phyloP scores from a whole-genome alignment of 2,113 vertebrate genomes.

The Monopterus albus region DNA sequence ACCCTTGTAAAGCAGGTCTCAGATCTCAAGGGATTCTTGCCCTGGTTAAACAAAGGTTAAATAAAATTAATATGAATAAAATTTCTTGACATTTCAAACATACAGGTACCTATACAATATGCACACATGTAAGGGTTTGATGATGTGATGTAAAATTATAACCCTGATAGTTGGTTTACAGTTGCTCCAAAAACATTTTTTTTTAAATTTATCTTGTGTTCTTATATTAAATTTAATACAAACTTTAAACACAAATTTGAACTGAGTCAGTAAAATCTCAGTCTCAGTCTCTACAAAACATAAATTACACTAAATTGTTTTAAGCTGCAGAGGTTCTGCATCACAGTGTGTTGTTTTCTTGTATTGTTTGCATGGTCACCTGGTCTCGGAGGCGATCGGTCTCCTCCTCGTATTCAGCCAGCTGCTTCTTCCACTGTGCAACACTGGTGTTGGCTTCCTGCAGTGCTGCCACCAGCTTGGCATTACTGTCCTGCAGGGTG shows the following conservation, averaged over 20 bases:
- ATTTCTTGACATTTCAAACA: too few relatives aligned
- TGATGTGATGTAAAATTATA: background rate
- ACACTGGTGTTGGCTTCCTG: conserved; percentile 91
- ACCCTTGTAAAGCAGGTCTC: too few relatives aligned
- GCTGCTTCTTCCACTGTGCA: conserved; percentile 95
- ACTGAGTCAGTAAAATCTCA: background rate
- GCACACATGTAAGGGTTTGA: background rate
- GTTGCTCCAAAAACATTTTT: background rate
- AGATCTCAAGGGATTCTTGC: too few relatives aligned
- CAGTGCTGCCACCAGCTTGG: conserved; percentile 89
- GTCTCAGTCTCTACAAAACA: background rate
- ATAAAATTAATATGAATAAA: too few relatives aligned
- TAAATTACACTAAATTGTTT: background rate
- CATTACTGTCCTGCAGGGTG: conserved; percentile 94
- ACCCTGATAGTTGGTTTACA: background rate
- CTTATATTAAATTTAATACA: too few relatives aligned
- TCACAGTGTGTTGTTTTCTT: background rate
- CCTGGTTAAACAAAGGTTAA: too few relatives aligned
- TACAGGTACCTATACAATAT: background rate
- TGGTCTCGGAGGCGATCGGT: conserved; percentile 88
- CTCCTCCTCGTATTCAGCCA: conserved; percentile 91
- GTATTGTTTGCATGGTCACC: conserved; percentile 73
- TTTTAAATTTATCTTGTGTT: background rate
- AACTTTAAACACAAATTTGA: too few relatives aligned
- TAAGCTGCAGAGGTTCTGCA: background rate